Evolutionary conservation across 2,888 invertebrate genomes (phyloP), one percentile per base, ranked within the genome.

Genomic region (Melinaea marsaeus): DNA sequence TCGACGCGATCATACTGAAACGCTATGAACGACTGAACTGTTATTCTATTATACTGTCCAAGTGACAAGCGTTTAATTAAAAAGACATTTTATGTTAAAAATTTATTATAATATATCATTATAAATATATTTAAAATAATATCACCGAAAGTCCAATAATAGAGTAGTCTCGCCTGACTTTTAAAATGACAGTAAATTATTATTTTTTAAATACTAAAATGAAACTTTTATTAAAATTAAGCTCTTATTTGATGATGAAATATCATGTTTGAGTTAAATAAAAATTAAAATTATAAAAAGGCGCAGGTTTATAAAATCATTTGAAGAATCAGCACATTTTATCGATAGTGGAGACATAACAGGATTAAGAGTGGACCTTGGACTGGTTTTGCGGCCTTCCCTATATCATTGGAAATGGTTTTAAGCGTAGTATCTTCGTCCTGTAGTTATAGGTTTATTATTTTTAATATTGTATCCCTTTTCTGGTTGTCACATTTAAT

Each of bases 391-490:
- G 51, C n/a, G 51, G 51, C 51, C 51, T 32, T 51, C 51, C 51
- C 3, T 51, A 42, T 51, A 51, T 51, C 51, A 51, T 51, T 51
- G 51, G 32, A 51, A 51, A 51, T 51, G 51, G 32, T 51, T 51
- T 51, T 9, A 22, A 51, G 32, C 51, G 9, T 32, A 32, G 51
- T 7, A 51, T 9, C 51, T 3, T 32, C 32, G 51, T 51, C 51
- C 51, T 51, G 22, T 32, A 51, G n/a, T 11, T 51, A 51, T n/a
- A 4, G n/a, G 32, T 32, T 7, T 32, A 42, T 5, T 7, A n/a
- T 51, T 51, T 51, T 51, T 51, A 9, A 22, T 32, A 2, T 51
- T 48, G 4, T 37, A 37, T 37, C 37, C 5, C 1, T 37, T 6
- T 37, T 37, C 37, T 7, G 7, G 7, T 37, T 37, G 7, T 37